Evolutionary conservation across 2,888 invertebrate genomes (phyloP).

Genomic region (Sericinus montela): DNA sequence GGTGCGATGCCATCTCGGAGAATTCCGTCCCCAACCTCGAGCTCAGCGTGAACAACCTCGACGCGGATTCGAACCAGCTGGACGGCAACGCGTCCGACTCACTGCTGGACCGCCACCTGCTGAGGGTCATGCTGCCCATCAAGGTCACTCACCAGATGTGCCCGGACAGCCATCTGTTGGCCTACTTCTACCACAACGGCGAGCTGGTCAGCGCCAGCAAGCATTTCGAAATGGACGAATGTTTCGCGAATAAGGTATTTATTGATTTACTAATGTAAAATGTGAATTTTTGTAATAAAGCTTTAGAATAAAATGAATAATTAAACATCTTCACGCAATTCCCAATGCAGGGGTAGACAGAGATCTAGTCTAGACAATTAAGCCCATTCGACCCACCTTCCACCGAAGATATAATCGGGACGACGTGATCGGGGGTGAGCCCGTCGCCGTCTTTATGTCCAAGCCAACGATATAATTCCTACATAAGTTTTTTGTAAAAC

Average conservation of each 20-base stretch:
- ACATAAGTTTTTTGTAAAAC: no score
- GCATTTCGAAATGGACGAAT: constrained; percentile 74
- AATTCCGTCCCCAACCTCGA: constrained; percentile 16
- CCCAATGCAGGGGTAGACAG: no score
- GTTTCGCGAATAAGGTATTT: constrained; percentile 78
- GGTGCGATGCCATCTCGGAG: constrained; percentile 32
- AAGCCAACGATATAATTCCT: no score
- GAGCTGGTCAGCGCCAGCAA: constrained; percentile 79
- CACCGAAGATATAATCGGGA: no score
- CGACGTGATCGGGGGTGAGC: no score
- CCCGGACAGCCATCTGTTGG: constrained; percentile 70
- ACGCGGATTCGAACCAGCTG: constrained; percentile 10
- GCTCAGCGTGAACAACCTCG: constrained; percentile 8
- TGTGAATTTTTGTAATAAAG: no score
- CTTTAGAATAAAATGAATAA: no score
- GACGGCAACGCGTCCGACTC: constrained; percentile 35
- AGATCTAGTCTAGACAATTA: no score
- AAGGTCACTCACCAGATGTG: constrained; percentile 73
- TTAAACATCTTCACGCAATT: no score
- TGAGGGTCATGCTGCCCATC: constrained; percentile 60
- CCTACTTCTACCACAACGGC: constrained; percentile 77
- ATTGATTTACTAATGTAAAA: no score
- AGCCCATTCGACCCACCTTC: no score
- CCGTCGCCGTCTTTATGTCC: no score
- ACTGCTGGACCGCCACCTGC: constrained; percentile 45